Base-by-base conservation (phyloP, 2,888 invertebrate genomes). In the Deilephila porcellus region DNA sequence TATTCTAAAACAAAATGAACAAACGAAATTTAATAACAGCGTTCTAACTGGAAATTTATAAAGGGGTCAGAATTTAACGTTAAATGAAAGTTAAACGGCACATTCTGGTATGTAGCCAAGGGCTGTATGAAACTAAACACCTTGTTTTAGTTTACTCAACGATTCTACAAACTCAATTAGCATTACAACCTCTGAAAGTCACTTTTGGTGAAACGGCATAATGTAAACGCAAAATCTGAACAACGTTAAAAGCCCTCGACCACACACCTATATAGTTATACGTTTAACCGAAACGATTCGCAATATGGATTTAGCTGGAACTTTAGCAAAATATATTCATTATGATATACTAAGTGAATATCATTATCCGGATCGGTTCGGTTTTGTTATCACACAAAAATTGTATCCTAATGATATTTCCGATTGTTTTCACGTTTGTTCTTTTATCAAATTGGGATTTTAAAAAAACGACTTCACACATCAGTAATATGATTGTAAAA, bases 151-250 rank as follows among this genome's bases (percentile, higher is more conserved):
- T 90, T 89, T 88, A 86, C 86, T 85, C 85, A 86, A 86, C 88
- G 88, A 89, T 87, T 91, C 82, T 84, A 81, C 87, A 86, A 90
- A 91, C 89, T 90, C 86, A 90, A 91, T 91, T 91, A 89, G 85
- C 85, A 88, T 88, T 88, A 88, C 84, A 85, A 87, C 83, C 85
- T 82, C 85, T 83, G 83, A 87, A 88, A 89, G 86, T 85, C 82
- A 87, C 84, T 88, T 86, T 83, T 78, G 79, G 76, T 67, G 25
- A 67, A 67, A 52, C 77, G 79, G 81, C 83, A 85, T 85, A 82
- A 83, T 83, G 83, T 81, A 81, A 78, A 77, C 75, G 52, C 71
- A 73, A 78, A 78, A 78, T 79, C 76, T 76, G 75, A 74, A 75
- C 77, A 76, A 77, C 71, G 76, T 74, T 73, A 60, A 73, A 73